Conservation (phyloP, 1,140 invertebrate genomes). For the Drosophila fuyamai region DNA sequence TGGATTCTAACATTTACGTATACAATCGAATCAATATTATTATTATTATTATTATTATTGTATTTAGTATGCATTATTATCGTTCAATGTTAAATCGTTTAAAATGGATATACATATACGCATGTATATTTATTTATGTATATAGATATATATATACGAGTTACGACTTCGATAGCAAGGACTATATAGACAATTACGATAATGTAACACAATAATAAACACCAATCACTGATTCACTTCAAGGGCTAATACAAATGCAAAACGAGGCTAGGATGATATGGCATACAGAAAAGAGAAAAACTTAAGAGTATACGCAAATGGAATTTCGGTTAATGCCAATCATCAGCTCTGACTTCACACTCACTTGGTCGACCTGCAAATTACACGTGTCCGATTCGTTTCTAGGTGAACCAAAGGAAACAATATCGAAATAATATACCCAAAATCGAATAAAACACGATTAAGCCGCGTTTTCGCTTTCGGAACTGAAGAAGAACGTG, state of each 20-base stretch:
- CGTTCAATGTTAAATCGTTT: slow-evolving; percentile 65
- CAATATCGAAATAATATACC: slow-evolving; percentile 7
- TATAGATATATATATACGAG: slow-evolving; percentile 58
- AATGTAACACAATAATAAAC: slow-evolving; percentile 82
- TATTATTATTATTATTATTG: slow-evolving; percentile 55
- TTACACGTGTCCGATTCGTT: slow-evolving; percentile 39
- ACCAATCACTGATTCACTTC: slow-evolving; percentile 80
- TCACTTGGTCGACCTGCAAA: slow-evolving; percentile 35
- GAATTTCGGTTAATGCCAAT: slow-evolving; percentile 59
- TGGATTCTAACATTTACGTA: slow-evolving; percentile 70
- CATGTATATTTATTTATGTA: slow-evolving; percentile 51
- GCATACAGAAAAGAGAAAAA: slow-evolving; percentile 66
- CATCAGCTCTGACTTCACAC: slow-evolving; percentile 31
- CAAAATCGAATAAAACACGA: slow-evolving; percentile 12
- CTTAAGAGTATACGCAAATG: slow-evolving; percentile 35
- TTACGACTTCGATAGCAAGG: slow-evolving; percentile 77
- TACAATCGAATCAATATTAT: slow-evolving; percentile 57
- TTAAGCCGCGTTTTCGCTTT: slow-evolving; percentile 25
- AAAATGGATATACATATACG: slow-evolving; percentile 61
- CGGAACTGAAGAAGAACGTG: slow-evolving; percentile 48
- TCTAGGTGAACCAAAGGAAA: slow-evolving; percentile 23
- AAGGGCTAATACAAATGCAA: slow-evolving; percentile 79
- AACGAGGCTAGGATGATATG: slow-evolving; percentile 66
- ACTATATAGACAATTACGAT: slow-evolving; percentile 82
- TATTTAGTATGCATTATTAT: slow-evolving; percentile 69